phyloP scores from a whole-genome alignment of 2,797 vertebrate species.

The Lates japonicus region DNA sequence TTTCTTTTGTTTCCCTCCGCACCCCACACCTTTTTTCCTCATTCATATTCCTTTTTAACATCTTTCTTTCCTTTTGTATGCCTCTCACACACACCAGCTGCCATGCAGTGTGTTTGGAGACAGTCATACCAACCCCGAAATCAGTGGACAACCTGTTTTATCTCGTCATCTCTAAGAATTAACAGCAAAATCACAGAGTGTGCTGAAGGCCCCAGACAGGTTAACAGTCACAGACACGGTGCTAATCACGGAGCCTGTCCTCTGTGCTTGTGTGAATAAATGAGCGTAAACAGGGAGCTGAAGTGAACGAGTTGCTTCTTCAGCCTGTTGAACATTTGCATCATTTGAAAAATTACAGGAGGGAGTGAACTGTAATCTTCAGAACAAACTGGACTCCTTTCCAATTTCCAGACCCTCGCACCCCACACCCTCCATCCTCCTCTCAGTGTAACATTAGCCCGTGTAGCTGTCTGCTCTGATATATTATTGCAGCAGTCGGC shows the following conservation, averaged over 20 bases:
- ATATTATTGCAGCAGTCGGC: slow-evolving; percentile 46
- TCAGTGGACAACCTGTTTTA: no score
- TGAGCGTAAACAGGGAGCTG: slow-evolving; percentile 10
- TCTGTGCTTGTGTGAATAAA: slow-evolving; percentile 11
- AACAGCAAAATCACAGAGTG: background rate
- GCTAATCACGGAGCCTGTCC: background rate
- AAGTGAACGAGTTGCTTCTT: slow-evolving; percentile 9
- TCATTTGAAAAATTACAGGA: slow-evolving; percentile 54
- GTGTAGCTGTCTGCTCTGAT: slow-evolving; percentile 66
- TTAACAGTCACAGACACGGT: background rate
- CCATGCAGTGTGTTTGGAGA: no score
- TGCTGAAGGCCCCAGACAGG: background rate
- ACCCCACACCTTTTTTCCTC: no score
- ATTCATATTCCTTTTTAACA: no score
- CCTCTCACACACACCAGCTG: no score
- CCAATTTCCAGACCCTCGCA: slow-evolving; percentile 23
- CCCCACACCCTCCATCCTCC: background rate
- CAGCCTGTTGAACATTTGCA: slow-evolving; percentile 51
- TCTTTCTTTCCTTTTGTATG: no score
- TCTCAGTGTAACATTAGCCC: slow-evolving; percentile 52
- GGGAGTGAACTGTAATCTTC: slow-evolving; percentile 43
- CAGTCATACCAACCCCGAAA: background rate
- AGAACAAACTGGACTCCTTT: slow-evolving; percentile 58
- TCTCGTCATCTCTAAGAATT: background rate
- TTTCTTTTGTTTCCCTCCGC: no score